phyloP scores from a whole-genome alignment of 2,113 vertebrate species.

The Falcunculus frontatus region DNA sequence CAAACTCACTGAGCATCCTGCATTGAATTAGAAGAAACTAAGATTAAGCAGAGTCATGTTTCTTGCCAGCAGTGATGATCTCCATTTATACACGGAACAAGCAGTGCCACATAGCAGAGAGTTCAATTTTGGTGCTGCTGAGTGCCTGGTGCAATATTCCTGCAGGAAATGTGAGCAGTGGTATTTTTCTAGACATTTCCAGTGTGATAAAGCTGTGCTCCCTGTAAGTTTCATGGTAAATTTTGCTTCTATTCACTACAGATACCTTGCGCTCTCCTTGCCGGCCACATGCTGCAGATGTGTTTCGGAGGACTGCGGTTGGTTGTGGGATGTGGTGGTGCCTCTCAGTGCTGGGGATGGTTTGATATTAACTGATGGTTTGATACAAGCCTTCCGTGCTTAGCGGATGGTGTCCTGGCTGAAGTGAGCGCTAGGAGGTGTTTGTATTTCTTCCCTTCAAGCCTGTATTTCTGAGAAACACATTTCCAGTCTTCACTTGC shows the following conservation, averaged over 20 bases:
- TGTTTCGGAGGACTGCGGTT: rapidly evolving
- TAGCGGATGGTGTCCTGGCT: neutral
- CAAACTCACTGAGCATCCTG: neutral
- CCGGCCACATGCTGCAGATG: rapidly evolving
- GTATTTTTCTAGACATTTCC: neutral
- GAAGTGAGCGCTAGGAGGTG: neutral
- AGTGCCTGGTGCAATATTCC: neutral
- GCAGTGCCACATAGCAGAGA: neutral
- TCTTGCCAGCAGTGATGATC: neutral
- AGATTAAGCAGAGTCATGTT: neutral
- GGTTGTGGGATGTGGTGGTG: neutral
- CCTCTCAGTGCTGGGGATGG: neutral
- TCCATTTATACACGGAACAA: neutral
- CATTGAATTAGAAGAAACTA: neutral
- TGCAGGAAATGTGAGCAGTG: neutral
- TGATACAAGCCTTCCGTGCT: rapidly evolving
- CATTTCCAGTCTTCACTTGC: neutral
- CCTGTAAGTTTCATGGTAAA: neutral
- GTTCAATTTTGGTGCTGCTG: neutral
- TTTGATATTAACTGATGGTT: neutral
- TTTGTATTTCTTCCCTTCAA: neutral
- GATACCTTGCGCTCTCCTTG: neutral
- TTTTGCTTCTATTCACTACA: neutral
- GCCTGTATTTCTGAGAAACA: neutral
- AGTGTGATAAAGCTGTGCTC: neutral